Conservation (phyloP, 2,113 vertebrate genomes). For the Anarhynchus alexandrinus region DNA sequence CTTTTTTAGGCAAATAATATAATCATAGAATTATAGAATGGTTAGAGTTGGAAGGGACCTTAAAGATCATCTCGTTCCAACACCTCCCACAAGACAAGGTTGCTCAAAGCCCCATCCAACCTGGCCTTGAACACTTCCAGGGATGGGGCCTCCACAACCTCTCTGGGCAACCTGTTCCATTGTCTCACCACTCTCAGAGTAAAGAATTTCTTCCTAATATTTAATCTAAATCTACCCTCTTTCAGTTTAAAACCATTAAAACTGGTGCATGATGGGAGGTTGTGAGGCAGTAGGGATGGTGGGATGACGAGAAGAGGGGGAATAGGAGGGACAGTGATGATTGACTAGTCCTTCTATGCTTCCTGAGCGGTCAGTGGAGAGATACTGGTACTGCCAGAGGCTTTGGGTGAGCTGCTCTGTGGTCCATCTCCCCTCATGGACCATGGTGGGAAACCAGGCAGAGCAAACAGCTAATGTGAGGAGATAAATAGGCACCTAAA, state of each 20-base stretch:
- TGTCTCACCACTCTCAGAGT: too few relatives aligned
- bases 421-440: neutral
- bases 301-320: neutral
- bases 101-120: too few relatives aligned
- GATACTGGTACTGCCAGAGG: neutral
- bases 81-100: too few relatives aligned
- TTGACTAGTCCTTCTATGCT: neutral
- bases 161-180: too few relatives aligned
- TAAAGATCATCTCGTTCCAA: too few relatives aligned
- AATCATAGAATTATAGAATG: too few relatives aligned
- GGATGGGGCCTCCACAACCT: too few relatives aligned
- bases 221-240: too few relatives aligned
- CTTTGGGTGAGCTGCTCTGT: accelerated
- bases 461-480: neutral
- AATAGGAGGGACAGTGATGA: neutral
- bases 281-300: neutral
- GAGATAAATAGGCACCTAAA: neutral
- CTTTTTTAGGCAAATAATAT: neutral
- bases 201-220: too few relatives aligned
- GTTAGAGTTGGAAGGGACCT: too few relatives aligned
- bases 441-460: neutral
- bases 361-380: neutral
- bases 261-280: accelerated
- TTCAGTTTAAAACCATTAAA: too few relatives aligned
- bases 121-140: too few relatives aligned